Evolutionary conservation across 2,888 invertebrate genomes (phyloP).

Genomic region (Parascotia fuliginaria): DNA sequence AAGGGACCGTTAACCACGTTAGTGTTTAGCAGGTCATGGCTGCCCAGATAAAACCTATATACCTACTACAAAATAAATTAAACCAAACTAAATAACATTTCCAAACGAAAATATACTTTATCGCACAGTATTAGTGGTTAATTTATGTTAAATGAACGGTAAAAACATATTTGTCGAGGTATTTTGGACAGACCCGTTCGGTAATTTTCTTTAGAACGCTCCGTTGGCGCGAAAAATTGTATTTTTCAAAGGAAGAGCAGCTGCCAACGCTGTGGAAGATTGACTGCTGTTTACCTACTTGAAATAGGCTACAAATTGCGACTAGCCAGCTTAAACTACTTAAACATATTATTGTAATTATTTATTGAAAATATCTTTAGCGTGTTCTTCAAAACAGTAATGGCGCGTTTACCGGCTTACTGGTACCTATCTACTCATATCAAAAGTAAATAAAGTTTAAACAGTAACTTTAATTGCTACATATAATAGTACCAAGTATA

Average conservation of each 20-base stretch:
- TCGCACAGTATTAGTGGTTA: constrained; percentile 15
- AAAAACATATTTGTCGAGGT: constrained; percentile 57
- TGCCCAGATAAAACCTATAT: constrained; percentile 64
- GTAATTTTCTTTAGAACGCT: constrained; percentile 81
- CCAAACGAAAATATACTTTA: constrained; percentile 47
- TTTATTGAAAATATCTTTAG: background rate
- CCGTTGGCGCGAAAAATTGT: constrained; percentile 78
- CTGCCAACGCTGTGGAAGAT: constrained; percentile 56
- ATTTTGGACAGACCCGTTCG: constrained; percentile 65
- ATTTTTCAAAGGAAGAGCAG: constrained; percentile 73
- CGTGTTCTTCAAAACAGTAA: background rate
- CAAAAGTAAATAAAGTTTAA: too few species aligned
- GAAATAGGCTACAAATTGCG: constrained; percentile 41
- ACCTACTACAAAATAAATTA: constrained; percentile 44
- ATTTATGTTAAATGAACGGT: constrained; percentile 20
- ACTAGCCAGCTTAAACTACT: constrained; percentile 11
- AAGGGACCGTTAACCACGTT: constrained; percentile 60
- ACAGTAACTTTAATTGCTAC: too few species aligned
- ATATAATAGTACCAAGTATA: too few species aligned
- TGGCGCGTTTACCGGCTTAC: too few species aligned
- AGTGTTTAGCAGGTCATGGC: constrained; percentile 70
- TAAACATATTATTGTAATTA: background rate
- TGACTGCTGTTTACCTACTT: constrained; percentile 47
- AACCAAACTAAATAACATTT: constrained; percentile 17
- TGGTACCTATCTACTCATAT: too few species aligned